Percentiles rank a stretch among this genome's conserved stretches.
These are phyloP conservation scores for Holotrichia oblita DNA, from an alignment of 1,140 invertebrate species.

Conservation along the genomic window DNA sequence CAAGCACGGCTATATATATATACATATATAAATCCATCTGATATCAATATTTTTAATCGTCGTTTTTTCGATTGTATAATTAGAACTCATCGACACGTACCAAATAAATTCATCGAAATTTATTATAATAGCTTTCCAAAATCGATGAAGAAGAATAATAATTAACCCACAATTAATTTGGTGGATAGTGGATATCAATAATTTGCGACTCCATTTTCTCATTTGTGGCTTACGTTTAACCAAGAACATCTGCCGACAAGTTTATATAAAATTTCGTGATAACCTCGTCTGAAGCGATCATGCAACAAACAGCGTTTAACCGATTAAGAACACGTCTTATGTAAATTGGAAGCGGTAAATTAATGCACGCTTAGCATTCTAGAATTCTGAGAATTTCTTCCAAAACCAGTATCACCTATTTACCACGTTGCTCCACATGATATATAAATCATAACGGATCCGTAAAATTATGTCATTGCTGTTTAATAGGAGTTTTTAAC, in stretches of 20 bases:
- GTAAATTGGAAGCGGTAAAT: neutral
- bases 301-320: neutral
- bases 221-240: neutral
- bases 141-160: neutral
- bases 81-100: neutral
- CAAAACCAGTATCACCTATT: constrained; percentile 13
- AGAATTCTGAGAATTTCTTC: constrained; percentile 24
- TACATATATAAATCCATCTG: neutral
- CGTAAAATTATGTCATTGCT: constrained; percentile 8
- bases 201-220: neutral
- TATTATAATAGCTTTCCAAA: constrained; percentile 8
- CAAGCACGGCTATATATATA: neutral
- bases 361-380: constrained; percentile 17
- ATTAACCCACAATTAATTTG: constrained; percentile 22
- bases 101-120: neutral
- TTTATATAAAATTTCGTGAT: constrained; percentile 2
- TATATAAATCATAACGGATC: constrained; percentile 31
- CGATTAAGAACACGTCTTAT: neutral
- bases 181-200: neutral
- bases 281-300: constrained; percentile 1
- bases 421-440: neutral
- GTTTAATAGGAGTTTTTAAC: constrained; percentile 4
- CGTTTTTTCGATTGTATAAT: neutral
- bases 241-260: neutral
- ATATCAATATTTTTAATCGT: neutral